These are phyloP conservation scores for Monopterus albus DNA, from an alignment of 2,113 vertebrate genomes.

Conservation along the genomic window DNA sequence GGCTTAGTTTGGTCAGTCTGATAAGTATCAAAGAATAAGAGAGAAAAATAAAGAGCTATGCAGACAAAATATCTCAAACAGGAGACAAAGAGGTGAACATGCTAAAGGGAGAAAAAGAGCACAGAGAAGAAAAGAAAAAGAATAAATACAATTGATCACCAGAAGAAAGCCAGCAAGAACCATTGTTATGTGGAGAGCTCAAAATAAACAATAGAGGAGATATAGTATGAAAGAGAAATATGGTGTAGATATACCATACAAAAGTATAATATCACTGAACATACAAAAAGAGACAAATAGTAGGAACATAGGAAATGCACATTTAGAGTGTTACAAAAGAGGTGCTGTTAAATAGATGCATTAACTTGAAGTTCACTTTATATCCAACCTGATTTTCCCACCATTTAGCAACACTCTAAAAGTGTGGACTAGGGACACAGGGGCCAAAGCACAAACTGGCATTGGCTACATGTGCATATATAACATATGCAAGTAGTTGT, in stretches of 20 bases:
- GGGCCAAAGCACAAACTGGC: slow-evolving; percentile 78
- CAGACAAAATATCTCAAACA: slow-evolving; percentile 71
- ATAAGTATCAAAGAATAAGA: slow-evolving; percentile 77
- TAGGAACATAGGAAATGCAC: slow-evolving; percentile 70
- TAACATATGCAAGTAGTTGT: slow-evolving; percentile 80
- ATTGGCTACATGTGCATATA: slow-evolving; percentile 82
- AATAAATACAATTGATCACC: slow-evolving; percentile 76
- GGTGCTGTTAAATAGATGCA: slow-evolving; percentile 47
- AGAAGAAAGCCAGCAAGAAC: slow-evolving; percentile 62
- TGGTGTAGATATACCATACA: slow-evolving; percentile 41
- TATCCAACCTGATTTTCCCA: slow-evolving; percentile 61
- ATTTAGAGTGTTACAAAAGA: slow-evolving; percentile 82
- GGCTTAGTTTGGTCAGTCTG: slow-evolving; percentile 83
- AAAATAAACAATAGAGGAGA: slow-evolving; percentile 65
- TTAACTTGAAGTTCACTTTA: no score
- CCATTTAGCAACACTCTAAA: slow-evolving; percentile 82
- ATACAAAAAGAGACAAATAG: slow-evolving; percentile 63
- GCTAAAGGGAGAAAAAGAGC: slow-evolving; percentile 76
- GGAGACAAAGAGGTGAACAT: slow-evolving; percentile 72
- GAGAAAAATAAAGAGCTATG: slow-evolving; percentile 69
- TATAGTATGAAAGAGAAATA: slow-evolving; percentile 50
- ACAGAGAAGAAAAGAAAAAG: slow-evolving; percentile 69
- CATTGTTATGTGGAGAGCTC: slow-evolving; percentile 44
- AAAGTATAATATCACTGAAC: slow-evolving; percentile 56
- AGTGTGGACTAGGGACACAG: slow-evolving; percentile 69